phyloP scores from a whole-genome alignment of 2,888 invertebrate genomes.

The Dolichomitus sp. region DNA sequence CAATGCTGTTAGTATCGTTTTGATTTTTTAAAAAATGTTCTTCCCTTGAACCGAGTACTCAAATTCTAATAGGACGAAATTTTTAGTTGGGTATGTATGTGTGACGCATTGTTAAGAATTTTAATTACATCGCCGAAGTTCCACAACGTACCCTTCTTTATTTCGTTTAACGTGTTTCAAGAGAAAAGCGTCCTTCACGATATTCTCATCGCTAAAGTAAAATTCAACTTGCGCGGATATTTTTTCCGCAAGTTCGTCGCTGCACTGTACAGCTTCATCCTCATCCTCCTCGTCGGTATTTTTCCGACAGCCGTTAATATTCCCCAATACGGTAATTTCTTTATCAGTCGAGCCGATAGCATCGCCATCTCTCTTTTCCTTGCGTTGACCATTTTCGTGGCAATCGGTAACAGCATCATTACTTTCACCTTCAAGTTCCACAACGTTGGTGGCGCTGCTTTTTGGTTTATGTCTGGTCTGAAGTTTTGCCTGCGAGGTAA shows the following conservation, averaged over 20 bases:
- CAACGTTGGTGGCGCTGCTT: background rate
- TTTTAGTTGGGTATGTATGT: no score
- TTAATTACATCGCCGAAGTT: background rate
- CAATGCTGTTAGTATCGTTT: no score
- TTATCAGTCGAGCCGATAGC: background rate
- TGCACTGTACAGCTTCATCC: conserved; percentile 87
- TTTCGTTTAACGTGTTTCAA: conserved; percentile 97
- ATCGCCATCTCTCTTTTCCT: background rate
- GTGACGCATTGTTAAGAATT: background rate
- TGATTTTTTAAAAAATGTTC: no score
- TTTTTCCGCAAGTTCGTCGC: conserved; percentile 92
- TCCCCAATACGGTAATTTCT: background rate
- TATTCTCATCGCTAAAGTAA: conserved; percentile 98
- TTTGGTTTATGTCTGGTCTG: conserved; percentile 49
- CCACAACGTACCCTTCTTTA: conserved; percentile 91
- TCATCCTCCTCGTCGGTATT: conserved; percentile 81
- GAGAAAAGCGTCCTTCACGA: conserved; percentile 97
- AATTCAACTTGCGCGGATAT: conserved; percentile 97
- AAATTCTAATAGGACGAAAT: no score
- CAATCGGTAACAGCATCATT: background rate
- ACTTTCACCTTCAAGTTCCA: background rate
- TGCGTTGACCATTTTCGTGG: background rate
- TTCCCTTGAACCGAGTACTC: no score
- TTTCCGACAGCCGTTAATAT: conserved; percentile 32
- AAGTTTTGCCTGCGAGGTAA: conserved; percentile 42